Evolutionary conservation across 1,140 invertebrate species (phyloP), one percentile per base, ranked within the genome.

Genomic region (Dolichoris vasculosae): DNA sequence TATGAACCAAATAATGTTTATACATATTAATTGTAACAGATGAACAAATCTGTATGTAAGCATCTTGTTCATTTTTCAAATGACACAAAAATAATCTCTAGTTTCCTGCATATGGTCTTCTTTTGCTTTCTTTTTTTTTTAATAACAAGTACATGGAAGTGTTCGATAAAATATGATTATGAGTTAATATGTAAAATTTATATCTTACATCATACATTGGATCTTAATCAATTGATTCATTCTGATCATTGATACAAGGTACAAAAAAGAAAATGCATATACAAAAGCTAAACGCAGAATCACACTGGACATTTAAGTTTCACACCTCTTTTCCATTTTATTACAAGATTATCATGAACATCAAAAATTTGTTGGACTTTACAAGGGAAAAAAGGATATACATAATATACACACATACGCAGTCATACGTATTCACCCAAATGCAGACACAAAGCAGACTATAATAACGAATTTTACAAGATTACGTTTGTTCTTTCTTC

Each of bases 1-100:
- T 90, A 90, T 82, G 80, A 88, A 90, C 89, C 88, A 89, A 91
- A 89, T 87, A 89, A 90, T 89, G 89, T 83, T 90, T 89, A 89
- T 90, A 91, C 89, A 90, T 83, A 85, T 89, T 88, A 85, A 83
- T 86, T 87, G 85, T 79, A 85, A 79, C 23, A 85, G 86, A 88
- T 87, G 69, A 48, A 85, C 83, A 87, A 87, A 89, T 88, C 86
- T 88, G 87, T 86, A 88, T 86, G 82, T 85, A 30, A 86, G 51
- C 48, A 90, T 87, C 73, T 88, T 88, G 86, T 87, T 75, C n/a
- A 76, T 84, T 79, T 51, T 11, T 73, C n/a, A 59, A 86, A 82
- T 86, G 69, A 83, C 81, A 79, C 78, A 82, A 85, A 86, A 86
- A 83, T 89, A 89, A 87, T 89, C 87, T 89, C 82, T 87, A 87